A percentile compares a stretch with the other conserved stretches of the same genome.
These are phyloP conservation scores for Dynastes maya DNA, from an alignment of 2,888 invertebrate genomes.

Conservation along the genomic window DNA sequence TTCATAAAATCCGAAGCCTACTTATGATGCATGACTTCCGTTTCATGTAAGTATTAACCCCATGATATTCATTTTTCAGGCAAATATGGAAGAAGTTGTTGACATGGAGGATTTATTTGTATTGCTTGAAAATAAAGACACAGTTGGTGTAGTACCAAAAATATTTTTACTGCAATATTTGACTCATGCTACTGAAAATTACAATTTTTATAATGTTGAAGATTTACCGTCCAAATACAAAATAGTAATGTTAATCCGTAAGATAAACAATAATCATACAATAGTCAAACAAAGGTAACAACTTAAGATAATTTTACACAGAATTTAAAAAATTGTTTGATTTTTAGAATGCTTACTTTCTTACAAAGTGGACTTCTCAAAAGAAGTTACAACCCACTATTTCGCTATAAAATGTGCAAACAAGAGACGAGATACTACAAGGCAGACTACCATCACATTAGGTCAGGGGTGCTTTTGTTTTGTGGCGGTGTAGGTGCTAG, in stretches of 20 bases:
- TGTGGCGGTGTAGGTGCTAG: conserved; percentile 58
- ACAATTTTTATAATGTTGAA: conserved; percentile 10
- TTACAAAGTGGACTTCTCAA: conserved; percentile 53
- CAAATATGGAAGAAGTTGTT: conserved; percentile 46
- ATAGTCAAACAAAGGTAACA: conserved; percentile 8
- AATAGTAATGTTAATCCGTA: background rate
- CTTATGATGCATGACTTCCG: too few species aligned
- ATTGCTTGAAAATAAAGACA: conserved; percentile 57
- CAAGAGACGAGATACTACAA: conserved; percentile 62
- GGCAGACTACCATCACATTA: conserved; percentile 63
- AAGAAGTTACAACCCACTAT: conserved; percentile 52
- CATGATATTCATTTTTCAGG: conserved; percentile 19
- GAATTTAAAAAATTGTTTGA: background rate
- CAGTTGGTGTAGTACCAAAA: conserved; percentile 60
- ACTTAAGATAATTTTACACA: background rate
- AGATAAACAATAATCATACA: background rate
- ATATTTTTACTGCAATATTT: conserved; percentile 57
- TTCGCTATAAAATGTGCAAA: conserved; percentile 46
- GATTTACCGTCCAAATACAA: conserved; percentile 3
- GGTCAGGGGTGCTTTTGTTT: conserved; percentile 62
- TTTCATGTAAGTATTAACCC: too few species aligned
- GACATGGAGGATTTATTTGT: conserved; percentile 57
- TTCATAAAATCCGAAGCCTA: too few species aligned
- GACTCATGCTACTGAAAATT: background rate
- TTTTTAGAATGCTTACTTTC: conserved; percentile 35